These are phyloP conservation scores for Trochalopteron elliotii DNA, from an alignment of 2,113 vertebrate genomes.

Conservation along the genomic window DNA sequence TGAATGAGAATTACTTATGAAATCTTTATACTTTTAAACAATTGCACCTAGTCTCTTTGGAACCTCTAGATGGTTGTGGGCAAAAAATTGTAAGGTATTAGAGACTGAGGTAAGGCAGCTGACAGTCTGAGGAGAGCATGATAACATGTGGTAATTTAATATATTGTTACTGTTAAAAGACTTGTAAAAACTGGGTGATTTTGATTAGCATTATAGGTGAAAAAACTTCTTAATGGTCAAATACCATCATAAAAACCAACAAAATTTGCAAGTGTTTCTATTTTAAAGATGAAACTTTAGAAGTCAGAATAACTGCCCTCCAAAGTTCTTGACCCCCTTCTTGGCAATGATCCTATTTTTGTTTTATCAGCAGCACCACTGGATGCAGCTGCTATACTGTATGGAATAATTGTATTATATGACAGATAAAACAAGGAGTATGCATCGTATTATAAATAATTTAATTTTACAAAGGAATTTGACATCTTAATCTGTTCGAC, in stretches of 20 bases:
- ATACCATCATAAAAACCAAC: background rate
- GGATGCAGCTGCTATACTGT: constrained; percentile 18
- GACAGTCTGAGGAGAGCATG: background rate
- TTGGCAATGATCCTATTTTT: constrained; percentile 12
- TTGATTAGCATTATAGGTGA: background rate
- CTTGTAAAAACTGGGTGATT: background rate
- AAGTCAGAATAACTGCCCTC: constrained; percentile 24
- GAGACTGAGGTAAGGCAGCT: background rate
- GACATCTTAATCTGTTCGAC: constrained; percentile 78
- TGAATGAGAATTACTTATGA: background rate
- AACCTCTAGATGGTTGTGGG: background rate
- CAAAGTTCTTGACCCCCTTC: background rate
- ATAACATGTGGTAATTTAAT: background rate
- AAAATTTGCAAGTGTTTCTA: background rate
- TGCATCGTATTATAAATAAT: constrained; percentile 80
- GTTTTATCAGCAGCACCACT: constrained; percentile 67
- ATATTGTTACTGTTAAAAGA: background rate
- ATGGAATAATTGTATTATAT: constrained; percentile 76
- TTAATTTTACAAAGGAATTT: constrained; percentile 77
- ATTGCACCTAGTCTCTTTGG: background rate
- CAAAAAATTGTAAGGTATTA: background rate
- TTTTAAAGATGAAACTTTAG: constrained; percentile 13
- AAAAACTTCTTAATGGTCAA: background rate
- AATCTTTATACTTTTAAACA: background rate
- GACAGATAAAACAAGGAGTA: constrained; percentile 74